These are phyloP conservation scores for Trimorus sp. DNA, from an alignment of 2,888 invertebrate species.

Conservation along the genomic window DNA sequence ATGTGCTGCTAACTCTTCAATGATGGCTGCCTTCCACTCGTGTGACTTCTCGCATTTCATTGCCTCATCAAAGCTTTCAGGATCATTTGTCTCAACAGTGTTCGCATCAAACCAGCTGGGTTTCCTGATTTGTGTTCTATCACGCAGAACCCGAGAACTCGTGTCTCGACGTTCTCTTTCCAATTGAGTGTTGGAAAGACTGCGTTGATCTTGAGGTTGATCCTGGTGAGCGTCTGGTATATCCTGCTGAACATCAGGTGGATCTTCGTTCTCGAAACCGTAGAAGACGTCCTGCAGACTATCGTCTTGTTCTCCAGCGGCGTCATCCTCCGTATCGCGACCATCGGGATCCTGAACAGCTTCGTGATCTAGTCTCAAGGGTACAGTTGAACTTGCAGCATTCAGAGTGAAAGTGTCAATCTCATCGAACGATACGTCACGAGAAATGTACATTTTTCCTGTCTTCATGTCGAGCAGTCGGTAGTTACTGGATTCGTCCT, in stretches of 20 bases:
- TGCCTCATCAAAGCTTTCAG: conserved; percentile 57
- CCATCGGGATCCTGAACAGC: neutral
- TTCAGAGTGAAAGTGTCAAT: neutral
- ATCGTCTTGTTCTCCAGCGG: too few species aligned
- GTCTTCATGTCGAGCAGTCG: conserved; percentile 20
- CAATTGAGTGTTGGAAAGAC: neutral
- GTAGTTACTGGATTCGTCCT: conserved; percentile 46
- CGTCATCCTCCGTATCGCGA: neutral
- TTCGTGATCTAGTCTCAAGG: too few species aligned
- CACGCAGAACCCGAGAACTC: neutral
- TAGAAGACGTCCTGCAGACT: neutral
- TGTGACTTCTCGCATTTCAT: neutral
- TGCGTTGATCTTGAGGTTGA: too few species aligned
- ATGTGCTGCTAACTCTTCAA: conserved; percentile 36
- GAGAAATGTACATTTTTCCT: neutral
- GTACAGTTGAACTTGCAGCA: neutral
- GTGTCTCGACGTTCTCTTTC: neutral
- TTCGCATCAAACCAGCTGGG: neutral
- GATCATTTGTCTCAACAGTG: conserved; percentile 46
- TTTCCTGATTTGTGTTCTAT: neutral
- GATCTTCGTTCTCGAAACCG: neutral
- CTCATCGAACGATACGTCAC: conserved; percentile 28
- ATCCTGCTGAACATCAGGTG: too few species aligned
- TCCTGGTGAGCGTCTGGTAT: neutral
- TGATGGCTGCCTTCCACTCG: conserved; percentile 30